Evolutionary conservation across 2,797 vertebrate species (phyloP).

Genomic region (Mus caroli): DNA sequence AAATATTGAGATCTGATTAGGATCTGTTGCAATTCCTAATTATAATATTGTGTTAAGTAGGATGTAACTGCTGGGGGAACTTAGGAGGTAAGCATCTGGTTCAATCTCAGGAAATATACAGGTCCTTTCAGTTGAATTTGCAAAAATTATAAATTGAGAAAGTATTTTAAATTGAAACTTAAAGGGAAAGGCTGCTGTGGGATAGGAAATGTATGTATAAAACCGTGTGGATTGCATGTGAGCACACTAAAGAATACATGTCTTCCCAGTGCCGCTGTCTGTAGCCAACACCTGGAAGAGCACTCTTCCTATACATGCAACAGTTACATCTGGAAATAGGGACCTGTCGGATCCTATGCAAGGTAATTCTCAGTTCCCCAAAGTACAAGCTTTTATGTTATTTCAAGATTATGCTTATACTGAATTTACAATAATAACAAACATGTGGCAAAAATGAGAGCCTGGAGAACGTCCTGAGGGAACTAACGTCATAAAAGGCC

Average conservation of each 20-base stretch:
- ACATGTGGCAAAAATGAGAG: not conserved
- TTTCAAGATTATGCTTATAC: slow-evolving; percentile 14
- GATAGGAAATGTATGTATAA: not conserved
- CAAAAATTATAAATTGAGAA: not conserved
- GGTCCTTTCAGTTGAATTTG: not conserved
- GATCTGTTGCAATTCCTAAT: not conserved
- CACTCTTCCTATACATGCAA: not conserved
- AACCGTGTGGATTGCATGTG: not conserved
- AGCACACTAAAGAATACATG: not conserved
- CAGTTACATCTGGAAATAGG: not conserved
- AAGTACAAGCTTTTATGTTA: not conserved
- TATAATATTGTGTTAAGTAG: not conserved
- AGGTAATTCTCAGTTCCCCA: not conserved
- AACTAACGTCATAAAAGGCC: not conserved
- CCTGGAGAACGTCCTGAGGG: not conserved
- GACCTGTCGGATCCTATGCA: not conserved
- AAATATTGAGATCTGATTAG: not conserved
- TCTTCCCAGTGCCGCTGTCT: not conserved
- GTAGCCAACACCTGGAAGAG: not conserved
- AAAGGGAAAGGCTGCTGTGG: slow-evolving; percentile 23
- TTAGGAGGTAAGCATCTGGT: not conserved
- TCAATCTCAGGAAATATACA: not conserved
- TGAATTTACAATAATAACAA: slow-evolving; percentile 27
- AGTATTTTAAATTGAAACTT: slow-evolving; percentile 18
- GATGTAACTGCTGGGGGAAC: not conserved